Conservation (phyloP, 2,888 invertebrate genomes). For the Fabriciana adippe region DNA sequence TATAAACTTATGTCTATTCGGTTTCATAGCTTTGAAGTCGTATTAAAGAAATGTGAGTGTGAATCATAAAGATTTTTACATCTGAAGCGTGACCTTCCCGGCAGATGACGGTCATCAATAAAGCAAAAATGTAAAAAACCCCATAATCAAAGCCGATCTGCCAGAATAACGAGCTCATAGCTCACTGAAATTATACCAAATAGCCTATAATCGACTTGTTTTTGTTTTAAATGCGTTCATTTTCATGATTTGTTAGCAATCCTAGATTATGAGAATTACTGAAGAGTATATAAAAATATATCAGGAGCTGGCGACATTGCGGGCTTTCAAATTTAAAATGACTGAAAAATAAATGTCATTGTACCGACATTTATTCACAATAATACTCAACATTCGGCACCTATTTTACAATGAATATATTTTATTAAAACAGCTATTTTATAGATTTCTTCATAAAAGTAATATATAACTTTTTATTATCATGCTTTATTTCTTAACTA, state of each 20-base stretch:
- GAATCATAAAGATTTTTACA: conserved; percentile 55
- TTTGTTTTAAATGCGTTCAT: conserved; percentile 73
- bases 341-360: conserved; percentile 54
- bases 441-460: background rate
- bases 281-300: conserved; percentile 62
- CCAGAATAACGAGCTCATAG: conserved; percentile 62
- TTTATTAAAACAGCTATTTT: conserved; percentile 15
- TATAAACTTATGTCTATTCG: conserved; percentile 39
- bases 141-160: conserved; percentile 64
- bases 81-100: conserved; percentile 52
- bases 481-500: background rate
- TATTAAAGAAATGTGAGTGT: conserved; percentile 46
- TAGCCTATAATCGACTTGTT: conserved; percentile 77
- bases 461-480: background rate
- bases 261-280: conserved; percentile 65
- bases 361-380: conserved; percentile 62
- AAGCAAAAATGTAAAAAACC: conserved; percentile 60
- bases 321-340: conserved; percentile 51
- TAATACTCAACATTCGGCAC: conserved; percentile 57
- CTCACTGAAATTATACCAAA: conserved; percentile 73
- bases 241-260: conserved; percentile 74
- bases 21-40: conserved; percentile 41
- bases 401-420: conserved; percentile 45
- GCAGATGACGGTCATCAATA: conserved; percentile 62
- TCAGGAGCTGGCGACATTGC: conserved; percentile 53